Base-by-base conservation (phyloP, 2,797 vertebrate species). In the Amblyraja radiata region DNA sequence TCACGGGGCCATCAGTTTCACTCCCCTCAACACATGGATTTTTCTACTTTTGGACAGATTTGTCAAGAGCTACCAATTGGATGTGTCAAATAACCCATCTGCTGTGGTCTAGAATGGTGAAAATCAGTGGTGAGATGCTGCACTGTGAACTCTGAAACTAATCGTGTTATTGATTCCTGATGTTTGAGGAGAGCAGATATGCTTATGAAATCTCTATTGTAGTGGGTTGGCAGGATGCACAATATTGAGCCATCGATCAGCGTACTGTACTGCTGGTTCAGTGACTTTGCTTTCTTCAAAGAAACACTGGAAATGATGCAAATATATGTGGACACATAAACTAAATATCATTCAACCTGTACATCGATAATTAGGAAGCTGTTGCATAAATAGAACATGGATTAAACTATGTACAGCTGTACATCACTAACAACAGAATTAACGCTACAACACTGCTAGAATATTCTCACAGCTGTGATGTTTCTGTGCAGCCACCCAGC, bases 391-490 rank as follows among this genome's bases (percentile, higher is more conserved):
- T 93, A 94, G 94, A 90, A 95, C 93, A 94, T 36, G 93, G 94
- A 94, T 94, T 95, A 81, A 73, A 94, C 94, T 94, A 94, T 95
- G 93, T 94, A 95, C 95, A 95, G 90, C 84, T 88, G 61, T 88
- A 91, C 90, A 91, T 39, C 32, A 73, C 36, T 91, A 74, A 91
- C 90, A 91, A 65, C 36, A 74, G 84, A 92, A 92, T 58, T 23
- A 73, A 74, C 54, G 36, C 39, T 76, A 92, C 90, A 92, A 92
- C 90, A 92, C 90, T 92, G 90, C 23, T 92, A 76, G 76, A 76
- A 92, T 76, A 91, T 36, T 23, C 36, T 58, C 71, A 76, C 65
- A 73, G 73, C 65, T 76, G 73, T 54, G 46, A 76, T 74, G 39
- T 92, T 73, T 92, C 90, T 76, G 90, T 92, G 90, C 90, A 92